phyloP scores from a whole-genome alignment of 2,888 invertebrate genomes.

The Drosophila neonasuta region DNA sequence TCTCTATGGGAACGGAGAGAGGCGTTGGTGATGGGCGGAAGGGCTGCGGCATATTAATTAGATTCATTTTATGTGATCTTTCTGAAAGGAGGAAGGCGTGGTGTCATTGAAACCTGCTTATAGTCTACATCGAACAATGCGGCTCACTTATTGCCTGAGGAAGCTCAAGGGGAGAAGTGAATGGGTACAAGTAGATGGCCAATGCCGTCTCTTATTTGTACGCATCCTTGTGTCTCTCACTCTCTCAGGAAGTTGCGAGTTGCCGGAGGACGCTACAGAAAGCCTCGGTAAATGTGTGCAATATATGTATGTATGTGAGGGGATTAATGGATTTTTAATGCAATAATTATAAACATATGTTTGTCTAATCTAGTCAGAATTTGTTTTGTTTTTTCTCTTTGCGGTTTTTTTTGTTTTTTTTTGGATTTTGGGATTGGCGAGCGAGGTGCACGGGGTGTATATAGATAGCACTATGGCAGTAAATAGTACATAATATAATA shows the following conservation, averaged over 20 bases:
- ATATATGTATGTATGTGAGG: background rate
- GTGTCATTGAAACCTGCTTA: conserved; percentile 63
- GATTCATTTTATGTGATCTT: conserved; percentile 28
- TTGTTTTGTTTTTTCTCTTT: conserved; percentile 12
- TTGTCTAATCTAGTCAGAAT: conserved; percentile 44
- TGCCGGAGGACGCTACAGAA: conserved; percentile 44
- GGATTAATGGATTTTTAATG: conserved; percentile 16
- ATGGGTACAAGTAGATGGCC: background rate
- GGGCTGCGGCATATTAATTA: conserved; percentile 24
- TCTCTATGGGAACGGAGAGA: conserved; percentile 22
- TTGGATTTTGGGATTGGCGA: conserved; percentile 50
- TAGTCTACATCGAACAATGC: conserved; percentile 26
- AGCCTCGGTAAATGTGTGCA: conserved; percentile 43
- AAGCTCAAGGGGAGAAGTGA: conserved; percentile 42
- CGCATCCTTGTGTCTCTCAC: conserved; percentile 15
- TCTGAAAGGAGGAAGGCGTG: conserved; percentile 7
- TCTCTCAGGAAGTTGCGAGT: conserved; percentile 33
- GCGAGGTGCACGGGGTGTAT: conserved; percentile 61
- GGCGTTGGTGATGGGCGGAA: conserved; percentile 3
- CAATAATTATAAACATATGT: conserved; percentile 17
- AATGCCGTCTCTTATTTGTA: background rate
- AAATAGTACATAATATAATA: conserved; percentile 68
- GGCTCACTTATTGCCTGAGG: conserved; percentile 27
- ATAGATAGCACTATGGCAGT: conserved; percentile 74
- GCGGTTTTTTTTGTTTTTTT: conserved; percentile 25